A percentile compares a stretch with the other conserved stretches of the same genome.
phyloP scores from a whole-genome alignment of 2,888 invertebrate genomes.

The Tricholauxania praeusta region DNA sequence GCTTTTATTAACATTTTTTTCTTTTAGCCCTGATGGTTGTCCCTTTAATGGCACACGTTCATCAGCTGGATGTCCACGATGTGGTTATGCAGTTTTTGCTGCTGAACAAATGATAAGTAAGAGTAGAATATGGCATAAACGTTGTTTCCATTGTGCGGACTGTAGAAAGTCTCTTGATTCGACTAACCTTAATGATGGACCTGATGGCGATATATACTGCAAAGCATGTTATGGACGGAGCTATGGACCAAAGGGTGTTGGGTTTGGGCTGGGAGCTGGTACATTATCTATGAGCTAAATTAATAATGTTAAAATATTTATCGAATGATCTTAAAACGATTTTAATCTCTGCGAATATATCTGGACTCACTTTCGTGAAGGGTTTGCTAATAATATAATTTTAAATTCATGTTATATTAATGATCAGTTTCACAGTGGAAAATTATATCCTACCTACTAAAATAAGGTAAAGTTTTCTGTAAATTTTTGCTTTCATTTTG shows the following conservation, averaged over 20 bases:
- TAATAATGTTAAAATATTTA: conserved; percentile 17
- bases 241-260: conserved; percentile 90
- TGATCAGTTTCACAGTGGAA: no score
- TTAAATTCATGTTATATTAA: no score
- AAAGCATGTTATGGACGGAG: conserved; percentile 89
- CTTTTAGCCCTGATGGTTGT: conserved; percentile 76
- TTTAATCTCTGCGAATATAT: no score
- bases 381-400: no score
- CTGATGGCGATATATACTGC: conserved; percentile 94
- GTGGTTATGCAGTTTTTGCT: conserved; percentile 92
- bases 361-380: no score
- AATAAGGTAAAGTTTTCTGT: no score
- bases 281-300: conserved; percentile 86
- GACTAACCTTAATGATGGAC: conserved; percentile 90
- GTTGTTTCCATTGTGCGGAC: conserved; percentile 92
- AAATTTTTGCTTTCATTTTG: no score
- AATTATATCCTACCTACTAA: no score
- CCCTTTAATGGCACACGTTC: conserved; percentile 82
- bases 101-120: conserved; percentile 98
- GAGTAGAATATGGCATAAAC: conserved; percentile 91
- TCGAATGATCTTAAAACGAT: no score
- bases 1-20: conserved; percentile 23
- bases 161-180: conserved; percentile 91
- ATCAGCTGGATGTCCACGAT: conserved; percentile 85
- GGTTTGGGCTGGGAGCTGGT: conserved; percentile 92